phyloP scores from a whole-genome alignment of 2,797 vertebrate species.

The Melopsittacus undulatus region DNA sequence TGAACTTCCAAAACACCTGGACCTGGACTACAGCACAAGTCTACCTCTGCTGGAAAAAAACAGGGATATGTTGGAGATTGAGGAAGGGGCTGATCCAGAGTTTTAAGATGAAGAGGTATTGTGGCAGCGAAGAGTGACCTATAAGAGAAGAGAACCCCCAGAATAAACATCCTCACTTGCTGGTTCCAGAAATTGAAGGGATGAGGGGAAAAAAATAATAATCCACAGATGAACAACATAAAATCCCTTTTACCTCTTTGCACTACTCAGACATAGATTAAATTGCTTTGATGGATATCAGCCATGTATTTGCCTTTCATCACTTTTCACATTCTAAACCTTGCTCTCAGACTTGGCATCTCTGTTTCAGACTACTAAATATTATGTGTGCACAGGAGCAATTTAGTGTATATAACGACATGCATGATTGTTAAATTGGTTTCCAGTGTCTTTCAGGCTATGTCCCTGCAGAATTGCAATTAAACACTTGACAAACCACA shows the following conservation, averaged over 20 bases:
- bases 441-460: conserved; percentile 56
- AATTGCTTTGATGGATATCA: conserved; percentile 45
- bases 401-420: conserved; percentile 25
- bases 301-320: conserved; percentile 48
- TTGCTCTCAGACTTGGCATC: neutral
- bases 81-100: neutral
- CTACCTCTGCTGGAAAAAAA: neutral
- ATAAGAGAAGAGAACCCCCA: neutral
- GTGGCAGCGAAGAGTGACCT: neutral
- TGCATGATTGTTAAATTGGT: conserved; percentile 44
- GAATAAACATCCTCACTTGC: neutral
- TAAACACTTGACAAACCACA: conserved; percentile 65
- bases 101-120: neutral
- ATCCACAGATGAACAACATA: neutral
- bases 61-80: neutral
- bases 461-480: conserved; percentile 31
- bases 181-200: neutral
- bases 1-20: neutral
- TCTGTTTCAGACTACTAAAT: conserved; percentile 28
- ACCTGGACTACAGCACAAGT: neutral
- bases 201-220: neutral
- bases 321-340: neutral
- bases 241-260: neutral
- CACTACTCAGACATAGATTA: neutral
- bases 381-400: conserved; percentile 9